Evolutionary conservation across 2,113 vertebrate genomes (phyloP).

Genomic region (Protomyctophum bolini): DNA sequence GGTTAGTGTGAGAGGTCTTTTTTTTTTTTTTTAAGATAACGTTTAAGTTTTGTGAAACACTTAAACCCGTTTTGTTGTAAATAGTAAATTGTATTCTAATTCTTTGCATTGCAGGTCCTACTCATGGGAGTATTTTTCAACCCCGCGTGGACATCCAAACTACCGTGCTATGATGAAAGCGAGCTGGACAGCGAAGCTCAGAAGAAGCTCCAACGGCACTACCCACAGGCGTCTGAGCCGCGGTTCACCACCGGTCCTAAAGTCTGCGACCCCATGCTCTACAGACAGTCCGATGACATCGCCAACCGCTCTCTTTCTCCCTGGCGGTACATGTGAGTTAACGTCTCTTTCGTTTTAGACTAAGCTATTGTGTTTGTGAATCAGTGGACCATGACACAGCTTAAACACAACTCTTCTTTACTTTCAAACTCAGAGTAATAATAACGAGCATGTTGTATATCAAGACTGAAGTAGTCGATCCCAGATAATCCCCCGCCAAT

Average conservation of each 20-base stretch:
- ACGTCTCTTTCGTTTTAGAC: too few species aligned
- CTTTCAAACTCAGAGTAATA: too few species aligned
- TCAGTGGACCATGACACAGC: too few species aligned
- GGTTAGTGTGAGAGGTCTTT: constrained; percentile 35
- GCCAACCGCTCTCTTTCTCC: constrained; percentile 85
- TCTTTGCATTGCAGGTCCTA: constrained; percentile 41
- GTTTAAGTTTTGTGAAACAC: not conserved
- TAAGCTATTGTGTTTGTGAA: too few species aligned
- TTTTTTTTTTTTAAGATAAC: too few species aligned
- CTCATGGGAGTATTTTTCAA: constrained; percentile 21
- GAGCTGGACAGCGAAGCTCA: constrained; percentile 14
- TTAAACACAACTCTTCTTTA: too few species aligned
- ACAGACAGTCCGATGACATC: not conserved
- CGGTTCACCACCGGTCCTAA: accelerated
- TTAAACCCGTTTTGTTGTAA: too few species aligned
- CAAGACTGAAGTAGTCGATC: too few species aligned
- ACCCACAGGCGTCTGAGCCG: not conserved
- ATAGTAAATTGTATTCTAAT: not conserved
- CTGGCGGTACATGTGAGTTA: constrained; percentile 79
- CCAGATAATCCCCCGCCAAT: too few species aligned
- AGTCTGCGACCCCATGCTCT: constrained; percentile 32
- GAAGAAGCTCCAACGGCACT: constrained; percentile 20
- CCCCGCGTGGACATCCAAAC: not conserved
- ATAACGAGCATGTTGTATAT: too few species aligned
- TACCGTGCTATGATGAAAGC: constrained; percentile 29